Conservation (phyloP, 2,113 vertebrate species). For the Hemiprocne comata region DNA sequence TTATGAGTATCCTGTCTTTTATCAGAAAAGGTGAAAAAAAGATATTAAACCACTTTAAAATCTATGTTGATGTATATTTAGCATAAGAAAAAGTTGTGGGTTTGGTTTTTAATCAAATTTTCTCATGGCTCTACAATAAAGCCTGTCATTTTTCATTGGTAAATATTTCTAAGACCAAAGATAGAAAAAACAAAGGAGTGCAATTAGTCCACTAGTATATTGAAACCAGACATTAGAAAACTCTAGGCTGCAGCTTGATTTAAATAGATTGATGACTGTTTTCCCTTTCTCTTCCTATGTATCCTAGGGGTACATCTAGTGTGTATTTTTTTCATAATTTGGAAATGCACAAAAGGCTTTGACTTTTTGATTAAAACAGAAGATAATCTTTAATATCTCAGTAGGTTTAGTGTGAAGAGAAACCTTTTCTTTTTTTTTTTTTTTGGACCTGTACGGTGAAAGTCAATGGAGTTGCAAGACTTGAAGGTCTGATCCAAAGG, state of each 20-base stretch:
- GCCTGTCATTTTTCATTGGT: background rate
- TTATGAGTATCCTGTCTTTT: background rate
- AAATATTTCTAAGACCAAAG: background rate
- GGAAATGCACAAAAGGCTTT: background rate
- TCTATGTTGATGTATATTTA: background rate
- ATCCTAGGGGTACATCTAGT: rapidly evolving
- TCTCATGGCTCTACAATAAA: background rate
- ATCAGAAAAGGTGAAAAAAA: background rate
- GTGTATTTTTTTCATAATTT: background rate
- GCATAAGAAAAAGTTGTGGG: background rate
- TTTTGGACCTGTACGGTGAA: background rate
- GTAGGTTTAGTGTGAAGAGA: background rate
- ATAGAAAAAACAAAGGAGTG: background rate
- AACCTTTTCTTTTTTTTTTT: background rate
- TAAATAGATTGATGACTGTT: background rate
- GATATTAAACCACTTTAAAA: background rate
- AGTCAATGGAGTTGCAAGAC: no score
- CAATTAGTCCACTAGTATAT: background rate
- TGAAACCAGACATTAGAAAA: background rate
- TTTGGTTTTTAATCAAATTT: background rate
- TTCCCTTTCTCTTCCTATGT: background rate
- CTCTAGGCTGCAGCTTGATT: background rate
- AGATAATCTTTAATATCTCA: background rate
- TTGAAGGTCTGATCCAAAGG: no score
- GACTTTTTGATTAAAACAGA: background rate